Base-by-base conservation (phyloP, 1,140 invertebrate species). In the Diachasma alloeum region DNA sequence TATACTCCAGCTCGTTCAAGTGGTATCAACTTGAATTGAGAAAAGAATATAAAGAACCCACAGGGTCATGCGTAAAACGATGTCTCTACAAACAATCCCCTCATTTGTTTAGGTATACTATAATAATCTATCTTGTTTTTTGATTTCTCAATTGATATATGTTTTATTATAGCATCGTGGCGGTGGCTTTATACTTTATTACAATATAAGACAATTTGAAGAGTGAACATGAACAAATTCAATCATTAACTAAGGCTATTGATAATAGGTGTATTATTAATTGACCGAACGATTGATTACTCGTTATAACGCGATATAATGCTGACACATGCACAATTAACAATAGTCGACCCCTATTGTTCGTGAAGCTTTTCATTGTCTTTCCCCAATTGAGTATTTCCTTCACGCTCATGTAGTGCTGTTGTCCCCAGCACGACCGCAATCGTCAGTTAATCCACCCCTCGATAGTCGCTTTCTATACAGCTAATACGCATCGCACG, bases 11-110 rank as follows among this genome's bases (percentile, higher is more conserved):
- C 85, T 87, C 84, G 83, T 82, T 89, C 86, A 86, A 90, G 88
- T 90, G 88, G 88, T 85, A 89, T 88, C 87, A 84, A 86, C 84
- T 87, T 83, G 83, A 86, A 85, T 85, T 81, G 84, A 84, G 84
- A 86, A 87, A 86, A 82, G 86, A 87, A 87, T 88, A 89, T 88
- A 89, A 88, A 89, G 87, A 87, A 89, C 83, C 80, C 83, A 83
- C 84, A 83, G 87, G 78, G 81, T 88, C 88, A 89, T 88, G 89
- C 89, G 88, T 89, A 87, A 89, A 89, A 89, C 88, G 88, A 89
- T 88, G 87, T 87, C 86, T 88, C 85, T 86, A 87, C 88, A 90
- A 90, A 89, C 86, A 90, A 90, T 87, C 84, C 74, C 78, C 78
- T 81, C 84, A 88, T 89, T 90, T 90, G 86, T 89, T 89, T 89